Evolutionary conservation across 2,113 vertebrate genomes (phyloP), one percentile per base, ranked within the genome.

Genomic region (Percopsis transmontana): DNA sequence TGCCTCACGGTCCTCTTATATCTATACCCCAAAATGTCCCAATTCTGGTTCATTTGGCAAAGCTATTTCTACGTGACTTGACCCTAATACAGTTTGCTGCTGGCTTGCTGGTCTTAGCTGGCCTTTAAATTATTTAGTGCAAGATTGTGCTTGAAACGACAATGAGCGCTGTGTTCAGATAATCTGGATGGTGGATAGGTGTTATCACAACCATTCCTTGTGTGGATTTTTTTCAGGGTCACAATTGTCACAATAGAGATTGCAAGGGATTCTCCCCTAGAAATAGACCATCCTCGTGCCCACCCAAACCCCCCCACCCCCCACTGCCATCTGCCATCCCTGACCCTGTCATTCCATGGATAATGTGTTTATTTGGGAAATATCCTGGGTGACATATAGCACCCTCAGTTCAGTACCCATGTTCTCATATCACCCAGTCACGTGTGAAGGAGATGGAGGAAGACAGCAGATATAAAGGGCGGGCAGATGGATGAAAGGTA

Each of bases 81-180:
- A 89, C 85, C 82, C 77, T 76, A 83, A 88, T 88, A 82, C 77
- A 79, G 87, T 85, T 82, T 77, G 68, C 75, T 80, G 79, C 85
- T 73, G 79, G 80, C 72, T 79, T 79, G 74, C 82, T 84, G 47
- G 38, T 77, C 63, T 57, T 57, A 56, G 83, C 72, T 27, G 66
- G 69, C 64, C 65, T 58, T 74, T 84, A 65, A 89, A 89, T 87
- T 72, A 84, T 88, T 87, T 84, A 87, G 79, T 62, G 77, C 84
- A 80, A 70, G 77, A 85, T 85, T 79, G 80, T 83, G 85, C 72
- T 74, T 66, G 71, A 76, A 71, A 73, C 59, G 61, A 66, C 79
- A 60, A 48, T 64, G 66, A 79, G 66, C 8, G 45, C 74, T 80
- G 75, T 39, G 40, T 66, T 82, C 48, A 75, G 64, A 73, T 69